Conservation (phyloP, 2,888 invertebrate genomes). For the Pristionchus fissidentatus region DNA sequence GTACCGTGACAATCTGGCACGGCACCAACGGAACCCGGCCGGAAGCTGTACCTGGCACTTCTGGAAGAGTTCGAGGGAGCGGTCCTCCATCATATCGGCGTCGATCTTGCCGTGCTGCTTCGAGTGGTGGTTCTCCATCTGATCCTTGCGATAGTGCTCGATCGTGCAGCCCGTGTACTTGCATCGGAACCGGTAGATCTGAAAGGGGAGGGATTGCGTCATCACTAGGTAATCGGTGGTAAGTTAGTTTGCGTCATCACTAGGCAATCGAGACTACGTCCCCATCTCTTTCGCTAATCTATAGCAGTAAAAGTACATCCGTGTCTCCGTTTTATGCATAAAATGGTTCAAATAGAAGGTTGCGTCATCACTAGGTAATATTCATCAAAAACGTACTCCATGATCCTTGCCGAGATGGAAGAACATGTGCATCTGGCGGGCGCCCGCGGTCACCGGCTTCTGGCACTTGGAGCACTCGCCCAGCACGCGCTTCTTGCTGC, state of each 20-base stretch:
- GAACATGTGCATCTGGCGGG: slow-evolving; percentile 75
- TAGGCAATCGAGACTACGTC: neutral
- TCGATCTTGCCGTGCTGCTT: slow-evolving; percentile 73
- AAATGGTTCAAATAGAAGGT: neutral
- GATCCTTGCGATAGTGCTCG: slow-evolving; percentile 75
- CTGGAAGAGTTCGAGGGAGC: slow-evolving; percentile 68
- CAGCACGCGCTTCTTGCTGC: slow-evolving; percentile 71
- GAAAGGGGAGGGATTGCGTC: slow-evolving; percentile 38
- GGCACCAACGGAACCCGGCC: neutral
- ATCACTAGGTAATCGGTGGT: neutral
- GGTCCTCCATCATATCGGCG: slow-evolving; percentile 74
- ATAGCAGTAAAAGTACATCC: no score
- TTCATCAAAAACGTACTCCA: slow-evolving; percentile 57
- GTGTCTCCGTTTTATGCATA: no score
- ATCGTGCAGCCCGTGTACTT: slow-evolving; percentile 69
- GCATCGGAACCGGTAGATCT: slow-evolving; percentile 74
- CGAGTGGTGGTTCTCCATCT: slow-evolving; percentile 75
- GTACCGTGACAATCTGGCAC: neutral
- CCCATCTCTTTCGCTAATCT: no score
- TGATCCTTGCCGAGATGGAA: slow-evolving; percentile 74
- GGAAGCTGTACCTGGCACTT: slow-evolving; percentile 63
- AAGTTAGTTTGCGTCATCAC: neutral
- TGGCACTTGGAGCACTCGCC: slow-evolving; percentile 73
- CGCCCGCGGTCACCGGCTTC: slow-evolving; percentile 75
- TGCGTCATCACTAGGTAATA: neutral